Base-by-base conservation (phyloP, 2,113 vertebrate genomes). In the Zosterops borbonicus region DNA sequence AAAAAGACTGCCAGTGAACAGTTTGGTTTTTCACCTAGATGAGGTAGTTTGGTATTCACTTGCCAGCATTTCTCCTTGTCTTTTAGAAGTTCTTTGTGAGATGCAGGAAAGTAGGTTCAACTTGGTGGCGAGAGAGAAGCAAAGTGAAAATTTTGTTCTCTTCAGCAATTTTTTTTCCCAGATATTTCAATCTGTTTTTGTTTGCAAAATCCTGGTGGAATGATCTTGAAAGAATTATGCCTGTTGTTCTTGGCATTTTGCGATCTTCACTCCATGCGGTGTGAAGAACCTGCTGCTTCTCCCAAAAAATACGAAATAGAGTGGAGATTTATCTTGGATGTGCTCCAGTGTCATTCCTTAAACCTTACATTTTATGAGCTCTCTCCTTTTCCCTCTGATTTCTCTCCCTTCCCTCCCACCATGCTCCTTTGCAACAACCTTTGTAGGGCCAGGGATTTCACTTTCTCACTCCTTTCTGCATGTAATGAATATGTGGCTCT, bases 211-310 rank as follows among this genome's bases (percentile, higher is more conserved):
- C 92, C 94, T 96, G 80, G 83, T 92, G 95, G 96, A 97, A 96
- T 90, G 89, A 80, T 96, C 97, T 97, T 96, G 95, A 97, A 97
- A 97, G 96, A 97, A 87, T 92, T 87, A 88, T 70, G 93, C 94
- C 83, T 98, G 97, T 98, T 98, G 94, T 96, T 98, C 74, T 98
- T 98, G 98, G 97, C 97, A 22, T 97, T 96, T 96, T n/a, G 7
- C 33, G 59, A 60, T 97, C 88, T 95, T 96, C 96, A 63, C 92
- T 97, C 93, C 96, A 92, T 87, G 93, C 77, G 14, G 97, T 90
- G 95, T 96, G 94, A 97, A 92, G 91, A 95, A 97, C 95, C 96
- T 96, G 85, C 95, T 96, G 96, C 97, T 98, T 98, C 95, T 98
- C 95, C 96, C 91, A 60, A 59, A 97, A 97, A 96, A 95, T 96